Percentiles rank a stretch among this genome's conserved stretches.
These are phyloP conservation scores for Coelogynopora nodosa DNA, from an alignment of 2,888 invertebrate genomes.

Conservation along the genomic window DNA sequence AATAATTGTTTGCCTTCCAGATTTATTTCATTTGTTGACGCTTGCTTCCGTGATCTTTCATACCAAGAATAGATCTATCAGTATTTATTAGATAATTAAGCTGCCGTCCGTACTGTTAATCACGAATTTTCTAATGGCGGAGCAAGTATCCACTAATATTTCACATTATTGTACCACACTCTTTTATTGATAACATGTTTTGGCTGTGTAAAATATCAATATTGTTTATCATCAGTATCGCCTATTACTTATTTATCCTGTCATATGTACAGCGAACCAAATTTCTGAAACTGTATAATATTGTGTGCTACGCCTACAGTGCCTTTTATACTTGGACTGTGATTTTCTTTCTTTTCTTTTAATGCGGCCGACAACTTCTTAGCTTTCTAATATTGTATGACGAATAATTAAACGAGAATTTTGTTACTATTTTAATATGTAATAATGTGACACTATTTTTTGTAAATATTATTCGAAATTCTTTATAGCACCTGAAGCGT, in stretches of 20 bases:
- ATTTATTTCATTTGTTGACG: background rate
- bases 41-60: constrained; percentile 10
- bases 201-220: background rate
- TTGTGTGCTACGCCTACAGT: background rate
- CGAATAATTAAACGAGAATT: too few relatives aligned
- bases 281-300: background rate
- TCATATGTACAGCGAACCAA: background rate
- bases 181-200: background rate
- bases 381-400: too few relatives aligned
- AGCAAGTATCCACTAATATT: background rate
- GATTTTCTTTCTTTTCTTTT: background rate
- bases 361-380: background rate
- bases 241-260: background rate
- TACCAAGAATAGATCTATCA: background rate
- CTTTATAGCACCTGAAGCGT: too few relatives aligned
- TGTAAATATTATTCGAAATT: background rate
- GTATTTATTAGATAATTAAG: background rate
- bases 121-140: background rate
- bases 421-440: too few relatives aligned
- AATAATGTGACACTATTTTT: background rate
- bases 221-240: too few relatives aligned
- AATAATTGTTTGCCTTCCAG: background rate
- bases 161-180: too few relatives aligned
- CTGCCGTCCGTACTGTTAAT: background rate
- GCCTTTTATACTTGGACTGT: constrained; percentile 3